Evolutionary conservation across 2,797 vertebrate species (phyloP), one percentile per base, ranked within the genome.

Genomic region (Gadopsis marmoratus): DNA sequence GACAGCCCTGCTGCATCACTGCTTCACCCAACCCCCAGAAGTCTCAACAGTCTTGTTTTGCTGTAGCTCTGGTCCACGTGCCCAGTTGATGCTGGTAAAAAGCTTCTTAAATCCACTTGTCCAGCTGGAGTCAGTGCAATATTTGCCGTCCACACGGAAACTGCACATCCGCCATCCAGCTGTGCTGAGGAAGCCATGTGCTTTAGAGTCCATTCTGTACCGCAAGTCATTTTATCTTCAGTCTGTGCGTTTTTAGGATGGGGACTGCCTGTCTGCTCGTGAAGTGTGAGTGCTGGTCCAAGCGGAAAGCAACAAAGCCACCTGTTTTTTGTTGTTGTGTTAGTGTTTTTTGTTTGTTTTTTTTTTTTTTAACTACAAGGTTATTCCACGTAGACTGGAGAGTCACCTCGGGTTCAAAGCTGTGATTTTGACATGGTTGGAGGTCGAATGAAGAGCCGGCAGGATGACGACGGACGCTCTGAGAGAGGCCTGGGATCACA

Each of bases 111-210:
- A 74, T 78, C 62, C 29, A 9, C 71, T 35, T 65, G 19, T 76
- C 72, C 63, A 71, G 74, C 43, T 89, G 39, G 71, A 84, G 87
- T 91, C 90, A 93, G 91, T 93, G 88, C 91, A 93, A 88, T 70
- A 60, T 81, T 63, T 29, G 50, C 68, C 23, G 16, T 89, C 69
- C 75, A 48, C 69, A 31, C 51, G 59, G 61, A 82, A 78, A 56
- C 48, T 29, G 70, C 76, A 82, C 65, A 33, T 79, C 83, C 74
- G 1, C 14, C 58, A 5, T 72, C 64, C 70, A 0, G 17, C 53
- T 9, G 35, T 31, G 35, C 45, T 16, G 61, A 71, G 60, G 63
- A 67, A 54, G 78, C 55, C 13, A n/a, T 68, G 85, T 77, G 82
- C 80, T 82, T 75, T 11, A 59, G 35, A 67, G 78, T 82, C 69